Conservation (phyloP, 2,888 invertebrate species). For the Plebejus melissa region DNA sequence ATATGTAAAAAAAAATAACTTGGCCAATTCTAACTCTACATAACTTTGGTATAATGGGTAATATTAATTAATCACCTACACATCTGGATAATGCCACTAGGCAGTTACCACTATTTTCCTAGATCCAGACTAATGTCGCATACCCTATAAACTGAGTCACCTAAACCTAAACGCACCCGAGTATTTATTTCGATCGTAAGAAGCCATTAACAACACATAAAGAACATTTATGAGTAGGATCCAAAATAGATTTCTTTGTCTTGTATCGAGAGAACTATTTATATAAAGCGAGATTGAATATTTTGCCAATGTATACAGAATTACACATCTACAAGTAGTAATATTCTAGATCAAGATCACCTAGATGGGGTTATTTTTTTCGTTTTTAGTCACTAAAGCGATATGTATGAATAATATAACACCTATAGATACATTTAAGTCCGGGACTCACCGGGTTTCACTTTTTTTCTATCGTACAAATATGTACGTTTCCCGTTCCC, state of each 20-base stretch:
- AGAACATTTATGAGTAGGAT: slow-evolving; percentile 31
- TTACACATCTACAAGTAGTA: neutral
- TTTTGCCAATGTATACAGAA: neutral
- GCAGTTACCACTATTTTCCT: neutral
- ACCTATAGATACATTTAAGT: too few species aligned
- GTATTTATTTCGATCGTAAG: slow-evolving; percentile 31
- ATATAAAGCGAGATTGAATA: neutral
- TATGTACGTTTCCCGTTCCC: too few species aligned
- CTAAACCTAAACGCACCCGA: slow-evolving; percentile 24
- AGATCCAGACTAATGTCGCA: slow-evolving; percentile 4
- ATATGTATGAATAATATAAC: too few species aligned
- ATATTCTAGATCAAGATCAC: neutral
- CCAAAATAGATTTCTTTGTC: slow-evolving; percentile 36
- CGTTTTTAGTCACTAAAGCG: neutral
- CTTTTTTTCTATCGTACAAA: too few species aligned
- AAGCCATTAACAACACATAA: slow-evolving; percentile 29
- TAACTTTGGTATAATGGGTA: neutral
- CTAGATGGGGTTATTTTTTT: neutral
- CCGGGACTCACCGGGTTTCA: too few species aligned
- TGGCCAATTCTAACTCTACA: neutral
- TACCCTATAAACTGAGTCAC: slow-evolving; percentile 28
- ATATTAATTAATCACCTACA: neutral
- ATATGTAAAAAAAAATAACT: neutral
- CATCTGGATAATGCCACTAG: neutral
- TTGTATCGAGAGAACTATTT: slow-evolving; percentile 20